Percentiles rank a stretch among this genome's conserved stretches.
Evolutionary conservation across 1,140 invertebrate species (phyloP).

Genomic region (Pogonognathellus flavescens): DNA sequence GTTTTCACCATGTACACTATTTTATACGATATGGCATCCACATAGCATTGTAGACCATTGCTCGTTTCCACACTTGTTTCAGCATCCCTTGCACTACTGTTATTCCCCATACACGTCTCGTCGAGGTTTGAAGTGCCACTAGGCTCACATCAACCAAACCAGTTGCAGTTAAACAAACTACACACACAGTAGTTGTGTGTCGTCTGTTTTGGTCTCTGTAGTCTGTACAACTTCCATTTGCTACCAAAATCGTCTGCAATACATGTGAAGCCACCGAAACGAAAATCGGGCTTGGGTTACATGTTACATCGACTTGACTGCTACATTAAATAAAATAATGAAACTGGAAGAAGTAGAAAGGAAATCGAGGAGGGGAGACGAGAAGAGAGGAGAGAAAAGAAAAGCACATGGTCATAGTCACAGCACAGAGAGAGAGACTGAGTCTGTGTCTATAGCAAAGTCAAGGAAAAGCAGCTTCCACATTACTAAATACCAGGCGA

Average conservation of each 20-base stretch:
- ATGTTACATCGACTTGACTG: conserved; percentile 14
- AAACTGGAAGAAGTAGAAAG: conserved; percentile 16
- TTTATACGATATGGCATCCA: too few relatives aligned
- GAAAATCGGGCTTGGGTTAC: neutral
- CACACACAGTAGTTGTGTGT: too few relatives aligned
- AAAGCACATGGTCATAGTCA: neutral
- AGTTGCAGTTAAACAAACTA: too few relatives aligned
- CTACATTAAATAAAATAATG: conserved; percentile 43
- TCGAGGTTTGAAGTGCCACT: too few relatives aligned
- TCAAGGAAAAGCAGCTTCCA: neutral
- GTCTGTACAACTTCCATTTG: neutral
- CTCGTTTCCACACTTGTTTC: too few relatives aligned
- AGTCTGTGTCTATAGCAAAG: too few relatives aligned
- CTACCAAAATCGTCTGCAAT: neutral
- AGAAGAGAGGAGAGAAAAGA: neutral
- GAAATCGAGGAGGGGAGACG: conserved; percentile 9
- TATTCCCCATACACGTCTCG: too few relatives aligned
- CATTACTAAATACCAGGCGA: neutral
- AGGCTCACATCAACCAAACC: too few relatives aligned
- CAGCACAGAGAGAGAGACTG: too few relatives aligned
- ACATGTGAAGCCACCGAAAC: neutral
- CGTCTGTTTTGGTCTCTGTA: neutral
- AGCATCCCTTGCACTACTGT: too few relatives aligned
- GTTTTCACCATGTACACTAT: too few relatives aligned
- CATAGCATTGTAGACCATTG: too few relatives aligned